Evolutionary conservation across 1,140 invertebrate genomes (phyloP), one percentile per base, ranked within the genome.

Genomic region (Triops longicaudatus): DNA sequence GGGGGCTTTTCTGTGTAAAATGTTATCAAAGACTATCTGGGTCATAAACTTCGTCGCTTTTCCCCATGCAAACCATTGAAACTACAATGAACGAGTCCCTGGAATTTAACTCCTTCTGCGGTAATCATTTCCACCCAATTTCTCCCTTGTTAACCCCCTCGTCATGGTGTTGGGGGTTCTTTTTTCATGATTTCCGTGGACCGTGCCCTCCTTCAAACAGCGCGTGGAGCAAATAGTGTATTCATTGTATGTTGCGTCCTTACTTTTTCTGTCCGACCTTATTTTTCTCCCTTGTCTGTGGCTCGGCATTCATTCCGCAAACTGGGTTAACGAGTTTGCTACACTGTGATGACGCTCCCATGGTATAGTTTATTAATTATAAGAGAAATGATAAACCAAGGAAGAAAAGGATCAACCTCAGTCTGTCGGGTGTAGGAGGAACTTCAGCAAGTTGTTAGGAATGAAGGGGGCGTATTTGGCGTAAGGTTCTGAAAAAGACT

Each of bases 401-500:
- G 14, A n/a, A 63, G 22, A 63, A 63, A 63, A 63, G 17, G 6
- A 63, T 63, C 3, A 5, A 22, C 10, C 22, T 14, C 50, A 63
- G 50, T 14, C 50, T 22, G 50, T 63, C 50, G 50, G 5, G 50
- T 14, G 17, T 17, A 17, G 31, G 31, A 37, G 31, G 31, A n/a
- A 37, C 31, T 7, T 4, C 31, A 37, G 50, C 50, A 63, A 63
- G 50, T 63, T 14, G 50, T 63, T 63, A 63, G 50, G 50, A 14
- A 63, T 63, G 50, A 37, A 37, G 50, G 50, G 50, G 50, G 50
- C 50, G 50, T 63, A n/a, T 63, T 63, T 63, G 50, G 50, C 50
- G 50, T 6, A 63, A 63, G 50, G 17, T 63, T 63, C 50, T 6
- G 50, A 63, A 22, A 63, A 63, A 63, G 6, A 37, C 31, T 2